These are phyloP conservation scores for Oceanodroma tethys DNA, from an alignment of 2,113 vertebrate species.

Conservation along the genomic window DNA sequence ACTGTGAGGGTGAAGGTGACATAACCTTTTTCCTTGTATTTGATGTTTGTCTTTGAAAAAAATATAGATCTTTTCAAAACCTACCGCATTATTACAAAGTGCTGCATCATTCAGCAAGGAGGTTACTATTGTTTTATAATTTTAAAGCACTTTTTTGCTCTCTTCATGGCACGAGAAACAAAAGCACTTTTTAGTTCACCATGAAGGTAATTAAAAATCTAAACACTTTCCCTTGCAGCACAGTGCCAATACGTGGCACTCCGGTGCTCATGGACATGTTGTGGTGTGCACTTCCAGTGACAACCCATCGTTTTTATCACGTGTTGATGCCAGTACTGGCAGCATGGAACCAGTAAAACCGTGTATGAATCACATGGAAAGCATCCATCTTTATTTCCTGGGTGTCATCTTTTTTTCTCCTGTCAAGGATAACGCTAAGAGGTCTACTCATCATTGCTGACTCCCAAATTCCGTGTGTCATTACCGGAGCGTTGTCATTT, in stretches of 20 bases:
- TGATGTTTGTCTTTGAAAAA: slow-evolving; percentile 84
- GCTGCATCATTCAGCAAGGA: slow-evolving; percentile 66
- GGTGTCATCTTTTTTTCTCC: neutral
- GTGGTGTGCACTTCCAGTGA: neutral
- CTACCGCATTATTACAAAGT: slow-evolving; percentile 61
- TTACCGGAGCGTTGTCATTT: neutral
- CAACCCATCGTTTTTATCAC: neutral
- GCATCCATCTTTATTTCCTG: neutral
- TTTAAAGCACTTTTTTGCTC: slow-evolving; percentile 48
- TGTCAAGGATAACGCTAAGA: neutral
- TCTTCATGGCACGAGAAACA: slow-evolving; percentile 26
- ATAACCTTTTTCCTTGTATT: slow-evolving; percentile 85
- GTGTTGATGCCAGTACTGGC: neutral
- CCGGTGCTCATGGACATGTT: neutral
- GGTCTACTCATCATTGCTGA: neutral
- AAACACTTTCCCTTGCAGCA: slow-evolving; percentile 7
- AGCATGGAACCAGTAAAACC: neutral
- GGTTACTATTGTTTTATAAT: slow-evolving; percentile 68
- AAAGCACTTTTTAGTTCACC: slow-evolving; percentile 20
- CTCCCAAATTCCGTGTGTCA: neutral
- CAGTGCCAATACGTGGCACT: neutral
- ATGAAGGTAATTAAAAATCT: slow-evolving; percentile 49
- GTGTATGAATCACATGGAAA: neutral
- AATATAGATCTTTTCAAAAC: slow-evolving; percentile 75
- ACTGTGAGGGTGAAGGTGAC: slow-evolving; percentile 93